phyloP scores from a whole-genome alignment of 2,113 vertebrate genomes.

The Corydoras sp. region DNA sequence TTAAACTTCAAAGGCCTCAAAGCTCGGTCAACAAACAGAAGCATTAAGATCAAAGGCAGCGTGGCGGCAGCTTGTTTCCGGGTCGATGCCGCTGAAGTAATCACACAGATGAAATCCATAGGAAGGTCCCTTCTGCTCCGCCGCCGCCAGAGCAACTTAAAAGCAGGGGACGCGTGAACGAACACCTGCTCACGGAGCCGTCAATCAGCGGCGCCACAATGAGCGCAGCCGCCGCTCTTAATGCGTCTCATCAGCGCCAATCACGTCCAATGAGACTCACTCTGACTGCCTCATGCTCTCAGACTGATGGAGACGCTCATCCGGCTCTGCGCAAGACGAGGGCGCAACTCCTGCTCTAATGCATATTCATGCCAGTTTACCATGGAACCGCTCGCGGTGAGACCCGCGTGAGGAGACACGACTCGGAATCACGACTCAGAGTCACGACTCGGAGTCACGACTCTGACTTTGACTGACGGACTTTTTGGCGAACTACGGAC shows the following conservation, averaged over 20 bases:
- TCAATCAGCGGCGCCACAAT: conserved; percentile 35
- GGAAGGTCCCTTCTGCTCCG: background rate
- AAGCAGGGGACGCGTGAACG: conserved; percentile 16
- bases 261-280: conserved; percentile 46
- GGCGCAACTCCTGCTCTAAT: conserved; percentile 19
- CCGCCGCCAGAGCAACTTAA: conserved; percentile 1
- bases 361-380: conserved; percentile 28
- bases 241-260: conserved; percentile 46
- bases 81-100: background rate
- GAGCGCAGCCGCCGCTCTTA: conserved; percentile 29
- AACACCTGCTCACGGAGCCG: conserved; percentile 37
- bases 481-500: too few relatives aligned
- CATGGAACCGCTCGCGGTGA: background rate
- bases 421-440: background rate
- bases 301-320: conserved; percentile 38
- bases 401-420: background rate
- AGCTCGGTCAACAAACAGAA: too few relatives aligned
- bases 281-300: conserved; percentile 31
- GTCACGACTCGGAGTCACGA: background rate
- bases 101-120: background rate
- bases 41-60: too few relatives aligned
- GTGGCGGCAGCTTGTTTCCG: too few relatives aligned
- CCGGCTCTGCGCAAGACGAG: conserved; percentile 12
- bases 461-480: background rate
- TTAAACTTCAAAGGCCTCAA: too few relatives aligned